Base-by-base conservation (phyloP, 1,140 invertebrate genomes). In the Pogonomyrmex barbatus region DNA sequence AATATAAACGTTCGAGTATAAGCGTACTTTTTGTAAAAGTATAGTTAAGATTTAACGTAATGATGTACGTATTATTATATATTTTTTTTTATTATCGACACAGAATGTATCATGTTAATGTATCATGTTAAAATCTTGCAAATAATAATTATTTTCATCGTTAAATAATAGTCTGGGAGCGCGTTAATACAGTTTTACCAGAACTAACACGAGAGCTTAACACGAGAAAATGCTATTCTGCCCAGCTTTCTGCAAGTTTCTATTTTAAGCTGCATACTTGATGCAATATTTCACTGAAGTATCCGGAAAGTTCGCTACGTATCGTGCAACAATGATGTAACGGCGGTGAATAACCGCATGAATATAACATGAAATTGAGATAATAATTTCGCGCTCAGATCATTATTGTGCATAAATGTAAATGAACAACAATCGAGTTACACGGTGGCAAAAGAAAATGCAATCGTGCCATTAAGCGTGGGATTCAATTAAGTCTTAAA, bases 191-290 rank as follows among this genome's bases (percentile, higher is more conserved):
- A 45, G 4, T 6, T 70, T 45, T 30, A 14, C 14, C 0, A 12
- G 9, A 63, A 63, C 42, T 39, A 58, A 42, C 10, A 5, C 14
- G 39, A 81, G 50, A 81, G 50, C 14, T 60, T 47, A 71, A 71
- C 24, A 24, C 30, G 54, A 47, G 52, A 39, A 71, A 82, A 58
- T 58, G 30, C 17, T 71, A 54, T 39, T 81, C 33, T 33, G 17
- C 39, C 33, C 17, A 6, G 24, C 65, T 56, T 82, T 71, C 24
- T 58, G 17, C 78, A 58, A 71, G 78, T 82, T 82, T 71, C 50
- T 56, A 82, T 82, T 71, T 82, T 17, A 30, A 60, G 65, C 71
- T 58, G 52, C 65, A 70, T 71, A 81, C 50, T 82, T 71, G 78
- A 60, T 71, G 52, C 47, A 71, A 71, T 58, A 47, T 71, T 70